Base-by-base conservation (phyloP, 2,888 invertebrate species). In the Melikaiella ostensackeni region DNA sequence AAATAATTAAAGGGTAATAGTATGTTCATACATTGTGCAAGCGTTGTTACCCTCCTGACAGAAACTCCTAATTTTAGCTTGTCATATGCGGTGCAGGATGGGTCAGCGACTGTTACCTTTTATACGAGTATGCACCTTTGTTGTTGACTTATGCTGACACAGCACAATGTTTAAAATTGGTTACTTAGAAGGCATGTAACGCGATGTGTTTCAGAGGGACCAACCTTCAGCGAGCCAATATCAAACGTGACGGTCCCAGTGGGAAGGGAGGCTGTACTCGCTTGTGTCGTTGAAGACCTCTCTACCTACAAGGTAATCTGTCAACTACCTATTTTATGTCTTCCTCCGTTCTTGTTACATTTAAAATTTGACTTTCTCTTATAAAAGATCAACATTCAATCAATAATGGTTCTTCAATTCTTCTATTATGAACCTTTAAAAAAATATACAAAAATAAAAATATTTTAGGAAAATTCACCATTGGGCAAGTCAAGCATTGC, bases 221-320 rank as follows among this genome's bases (percentile, higher is more conserved):
- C 97, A 66, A 95, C 95, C 86, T 97, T 97, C 93, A 95, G 94
- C 87, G 95, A 94, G 80, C 95, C 97, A 82, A 96, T 97, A 90
- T 93, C 94, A 87, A 97, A 97, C 93, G 95, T 96, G 88, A 97
- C 97, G 46, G 95, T 95, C 46, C 95, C 97, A 30, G 95, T 97
- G 83, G 97, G 97, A 64, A 93, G 97, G 80, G 97, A 97, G 91
- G 97, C 97, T 19, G 93, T 95, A 77, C 94, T 97, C 79, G 95
- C 95, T 76, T 97, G 97, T 91, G 93, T 95, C 79, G 97, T 97
- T n/a, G 95, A 97, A 91, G 96, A 97, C 91, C 94, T 97, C 82
- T 95, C 95, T 80, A 93, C 94, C 50, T 97, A 95, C 91, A 97
- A 97, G 96, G 97, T 97, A 93, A 91, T 91, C 79, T 84, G 78